phyloP scores from a whole-genome alignment of 1,140 invertebrate species.

The Drosophila triauraria region DNA sequence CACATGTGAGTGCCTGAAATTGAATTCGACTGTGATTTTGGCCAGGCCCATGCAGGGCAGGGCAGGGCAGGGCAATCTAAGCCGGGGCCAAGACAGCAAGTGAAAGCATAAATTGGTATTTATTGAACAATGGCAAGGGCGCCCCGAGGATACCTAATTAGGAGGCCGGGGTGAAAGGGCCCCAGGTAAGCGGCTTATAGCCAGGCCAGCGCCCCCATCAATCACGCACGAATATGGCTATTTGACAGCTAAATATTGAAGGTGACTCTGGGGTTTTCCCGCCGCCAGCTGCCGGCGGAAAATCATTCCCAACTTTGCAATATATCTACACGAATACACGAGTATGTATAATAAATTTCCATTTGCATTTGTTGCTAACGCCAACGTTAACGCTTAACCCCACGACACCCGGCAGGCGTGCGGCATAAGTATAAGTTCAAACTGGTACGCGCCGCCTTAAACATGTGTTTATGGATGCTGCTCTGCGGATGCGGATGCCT shows the following conservation, averaged over 20 bases:
- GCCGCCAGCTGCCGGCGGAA: conserved; percentile 55
- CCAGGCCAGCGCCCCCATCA: conserved; percentile 14
- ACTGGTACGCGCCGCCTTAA: conserved; percentile 70
- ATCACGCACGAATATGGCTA: conserved; percentile 40
- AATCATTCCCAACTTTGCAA: conserved; percentile 74
- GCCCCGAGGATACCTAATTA: conserved; percentile 50
- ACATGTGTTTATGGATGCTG: conserved; percentile 73
- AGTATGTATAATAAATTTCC: conserved; percentile 78
- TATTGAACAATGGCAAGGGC: conserved; percentile 44
- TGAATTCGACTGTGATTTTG: conserved; percentile 66
- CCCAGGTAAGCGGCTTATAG: conserved; percentile 38
- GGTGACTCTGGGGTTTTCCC: conserved; percentile 27
- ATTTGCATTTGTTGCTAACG: conserved; percentile 46
- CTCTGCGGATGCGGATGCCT: conserved; percentile 1
- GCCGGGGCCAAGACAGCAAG: conserved; percentile 24
- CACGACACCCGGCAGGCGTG: conserved; percentile 31
- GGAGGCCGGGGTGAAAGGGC: conserved; percentile 13
- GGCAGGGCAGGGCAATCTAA: conserved; percentile 10
- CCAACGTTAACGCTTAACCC: conserved; percentile 26
- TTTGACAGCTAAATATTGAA: conserved; percentile 38
- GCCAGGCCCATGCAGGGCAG: neutral
- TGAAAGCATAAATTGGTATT: conserved; percentile 54
- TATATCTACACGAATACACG: conserved; percentile 76
- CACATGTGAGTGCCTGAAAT: conserved; percentile 40
- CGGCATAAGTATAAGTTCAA: conserved; percentile 63